Conservation (phyloP, 2,113 vertebrate species). For the Podarcis muralis region DNA sequence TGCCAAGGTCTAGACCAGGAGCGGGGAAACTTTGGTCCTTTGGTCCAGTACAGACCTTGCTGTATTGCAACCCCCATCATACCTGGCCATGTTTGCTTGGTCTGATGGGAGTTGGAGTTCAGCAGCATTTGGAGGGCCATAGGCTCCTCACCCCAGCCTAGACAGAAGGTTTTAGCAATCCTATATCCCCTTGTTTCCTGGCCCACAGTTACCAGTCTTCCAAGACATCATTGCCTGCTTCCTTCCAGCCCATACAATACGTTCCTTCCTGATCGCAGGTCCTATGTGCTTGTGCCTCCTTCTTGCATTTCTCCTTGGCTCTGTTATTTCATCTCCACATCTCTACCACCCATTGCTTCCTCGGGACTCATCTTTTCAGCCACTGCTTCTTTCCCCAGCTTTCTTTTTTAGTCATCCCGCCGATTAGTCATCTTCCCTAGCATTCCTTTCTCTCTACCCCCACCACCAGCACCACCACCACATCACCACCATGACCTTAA, state of each 20-base stretch:
- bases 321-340: background rate
- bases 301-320: background rate
- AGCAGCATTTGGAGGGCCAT: too few relatives aligned
- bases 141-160: too few relatives aligned
- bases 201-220: background rate
- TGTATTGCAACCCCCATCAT: background rate
- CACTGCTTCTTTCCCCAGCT: background rate
- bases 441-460: background rate
- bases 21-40: background rate
- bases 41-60: too few relatives aligned
- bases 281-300: background rate
- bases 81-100: background rate
- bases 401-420: background rate
- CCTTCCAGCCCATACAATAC: background rate
- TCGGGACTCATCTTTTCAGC: background rate
- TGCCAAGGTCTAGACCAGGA: background rate
- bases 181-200: background rate
- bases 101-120: background rate
- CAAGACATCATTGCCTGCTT: background rate
- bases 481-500: background rate
- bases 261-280: background rate
- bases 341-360: background rate
- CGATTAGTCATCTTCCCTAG: background rate
- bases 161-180: background rate
- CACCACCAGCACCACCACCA: background rate